These are phyloP conservation scores for Drosophila oshimai DNA, from an alignment of 1,140 invertebrate genomes.

Conservation along the genomic window DNA sequence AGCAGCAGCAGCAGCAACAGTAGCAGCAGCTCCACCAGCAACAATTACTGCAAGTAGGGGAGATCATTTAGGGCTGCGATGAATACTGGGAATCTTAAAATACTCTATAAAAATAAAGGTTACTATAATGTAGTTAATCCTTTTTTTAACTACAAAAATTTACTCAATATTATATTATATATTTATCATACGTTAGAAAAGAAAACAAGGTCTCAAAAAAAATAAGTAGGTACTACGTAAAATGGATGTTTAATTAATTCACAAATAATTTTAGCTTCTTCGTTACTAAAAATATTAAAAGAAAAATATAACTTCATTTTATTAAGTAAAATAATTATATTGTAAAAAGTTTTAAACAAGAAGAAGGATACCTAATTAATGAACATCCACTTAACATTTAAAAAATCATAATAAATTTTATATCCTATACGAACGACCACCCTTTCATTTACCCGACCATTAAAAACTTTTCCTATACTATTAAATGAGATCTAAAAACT, in stretches of 20 bases:
- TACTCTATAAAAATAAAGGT: background rate
- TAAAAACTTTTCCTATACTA: background rate
- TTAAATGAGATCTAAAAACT: background rate
- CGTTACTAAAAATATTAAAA: too few species aligned
- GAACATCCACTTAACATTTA: background rate
- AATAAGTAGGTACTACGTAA: too few species aligned
- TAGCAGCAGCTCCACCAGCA: conserved; percentile 35
- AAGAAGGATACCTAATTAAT: background rate
- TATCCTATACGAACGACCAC: background rate
- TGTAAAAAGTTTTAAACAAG: too few species aligned
- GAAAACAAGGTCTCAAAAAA: too few species aligned
- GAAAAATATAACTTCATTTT: too few species aligned
- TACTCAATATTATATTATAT: too few species aligned
- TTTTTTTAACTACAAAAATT: too few species aligned
- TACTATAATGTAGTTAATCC: background rate
- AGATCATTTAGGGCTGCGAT: conserved; percentile 12
- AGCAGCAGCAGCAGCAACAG: conserved; percentile 41
- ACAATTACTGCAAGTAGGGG: conserved; percentile 65
- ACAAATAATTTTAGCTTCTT: too few species aligned
- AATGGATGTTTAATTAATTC: too few species aligned
- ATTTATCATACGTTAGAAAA: too few species aligned
- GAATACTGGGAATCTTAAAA: background rate
- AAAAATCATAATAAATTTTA: background rate
- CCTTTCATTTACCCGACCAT: background rate
- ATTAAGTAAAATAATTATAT: too few species aligned